These are phyloP conservation scores for Phainopepla nitens DNA, from an alignment of 2,113 vertebrate genomes.

Conservation along the genomic window DNA sequence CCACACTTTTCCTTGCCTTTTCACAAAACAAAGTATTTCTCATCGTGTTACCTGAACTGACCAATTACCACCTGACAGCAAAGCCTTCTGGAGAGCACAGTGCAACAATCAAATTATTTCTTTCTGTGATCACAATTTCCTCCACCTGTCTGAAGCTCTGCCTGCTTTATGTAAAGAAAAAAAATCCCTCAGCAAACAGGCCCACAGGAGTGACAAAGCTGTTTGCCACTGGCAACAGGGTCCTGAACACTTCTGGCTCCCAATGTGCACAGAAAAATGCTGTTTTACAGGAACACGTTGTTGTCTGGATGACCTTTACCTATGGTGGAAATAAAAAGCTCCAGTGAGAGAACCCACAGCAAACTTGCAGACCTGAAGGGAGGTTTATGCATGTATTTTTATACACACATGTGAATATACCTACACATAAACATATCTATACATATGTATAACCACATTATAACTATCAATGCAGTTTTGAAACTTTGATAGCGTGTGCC, in stretches of 20 bases:
- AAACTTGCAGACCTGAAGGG: background rate
- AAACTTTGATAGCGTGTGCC: background rate
- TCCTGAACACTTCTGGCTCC: background rate
- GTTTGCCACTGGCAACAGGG: background rate
- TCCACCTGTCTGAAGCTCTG: background rate
- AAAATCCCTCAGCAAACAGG: background rate
- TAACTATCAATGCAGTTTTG: background rate
- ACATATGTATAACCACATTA: background rate
- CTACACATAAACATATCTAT: no score
- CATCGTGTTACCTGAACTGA: background rate
- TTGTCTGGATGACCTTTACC: background rate
- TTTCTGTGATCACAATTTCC: background rate
- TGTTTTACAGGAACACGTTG: background rate
- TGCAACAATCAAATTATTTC: background rate
- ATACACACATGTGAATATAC: no score
- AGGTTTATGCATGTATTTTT: background rate
- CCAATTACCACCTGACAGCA: background rate
- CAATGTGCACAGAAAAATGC: background rate
- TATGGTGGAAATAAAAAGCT: background rate
- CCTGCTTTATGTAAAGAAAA: background rate
- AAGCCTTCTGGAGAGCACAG: background rate
- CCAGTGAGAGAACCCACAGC: background rate
- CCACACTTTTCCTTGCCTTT: background rate
- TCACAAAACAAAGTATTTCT: background rate
- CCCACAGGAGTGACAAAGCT: background rate